Conservation (phyloP, 2,888 invertebrate species). For the Diarsia rubi region DNA sequence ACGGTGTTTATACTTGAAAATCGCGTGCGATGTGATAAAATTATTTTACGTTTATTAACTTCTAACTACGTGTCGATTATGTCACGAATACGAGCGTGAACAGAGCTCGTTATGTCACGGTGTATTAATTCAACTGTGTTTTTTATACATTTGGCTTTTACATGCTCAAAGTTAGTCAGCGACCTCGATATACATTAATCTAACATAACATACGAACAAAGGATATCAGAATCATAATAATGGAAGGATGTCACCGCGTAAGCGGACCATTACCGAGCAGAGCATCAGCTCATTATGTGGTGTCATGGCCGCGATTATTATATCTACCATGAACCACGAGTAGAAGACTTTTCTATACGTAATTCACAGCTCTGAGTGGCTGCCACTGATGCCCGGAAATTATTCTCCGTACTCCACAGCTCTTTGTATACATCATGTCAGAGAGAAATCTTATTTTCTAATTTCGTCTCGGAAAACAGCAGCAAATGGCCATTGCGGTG, state of each 20-base stretch:
- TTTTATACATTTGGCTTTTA: conserved; percentile 37
- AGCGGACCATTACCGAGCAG: conserved; percentile 65
- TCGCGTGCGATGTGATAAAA: conserved; percentile 46
- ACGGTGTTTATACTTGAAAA: conserved; percentile 15
- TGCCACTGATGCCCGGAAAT: conserved; percentile 80
- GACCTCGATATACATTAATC: conserved; percentile 49
- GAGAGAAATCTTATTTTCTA: conserved; percentile 63
- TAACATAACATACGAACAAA: conserved; percentile 54
- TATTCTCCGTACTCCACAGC: conserved; percentile 75
- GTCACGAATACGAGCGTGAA: conserved; percentile 53
- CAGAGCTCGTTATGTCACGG: conserved; percentile 38
- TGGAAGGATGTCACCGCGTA: conserved; percentile 58
- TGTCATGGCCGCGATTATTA: conserved; percentile 65
- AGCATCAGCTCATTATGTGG: conserved; percentile 66
- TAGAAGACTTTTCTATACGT: conserved; percentile 70
- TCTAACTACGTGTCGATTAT: conserved; percentile 55
- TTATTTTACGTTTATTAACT: conserved; percentile 50
- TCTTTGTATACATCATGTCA: conserved; percentile 61
- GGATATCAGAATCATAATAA: conserved; percentile 56
- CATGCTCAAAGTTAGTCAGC: conserved; percentile 23
- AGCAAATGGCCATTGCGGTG: conserved; percentile 31
- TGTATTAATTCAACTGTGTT: conserved; percentile 34
- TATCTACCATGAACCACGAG: conserved; percentile 54
- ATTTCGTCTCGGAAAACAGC: conserved; percentile 50
- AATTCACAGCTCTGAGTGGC: conserved; percentile 71